These are phyloP conservation scores for Rhorus exstirpatorius DNA, from an alignment of 2,888 invertebrate genomes.

Conservation along the genomic window DNA sequence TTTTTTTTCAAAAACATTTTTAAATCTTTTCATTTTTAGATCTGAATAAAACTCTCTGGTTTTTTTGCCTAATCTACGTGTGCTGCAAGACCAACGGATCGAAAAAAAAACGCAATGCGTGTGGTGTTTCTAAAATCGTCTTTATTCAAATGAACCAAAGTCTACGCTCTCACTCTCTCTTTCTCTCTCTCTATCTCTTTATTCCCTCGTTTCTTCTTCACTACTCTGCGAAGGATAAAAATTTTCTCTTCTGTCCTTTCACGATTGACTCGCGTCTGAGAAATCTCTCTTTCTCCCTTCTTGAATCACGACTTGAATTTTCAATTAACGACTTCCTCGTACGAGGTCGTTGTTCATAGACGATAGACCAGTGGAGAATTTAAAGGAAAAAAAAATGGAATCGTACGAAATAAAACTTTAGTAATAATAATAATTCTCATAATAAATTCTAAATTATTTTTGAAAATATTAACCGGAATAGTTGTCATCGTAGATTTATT, in stretches of 20 bases:
- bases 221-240: slow-evolving; percentile 12
- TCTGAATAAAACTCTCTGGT: background rate
- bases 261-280: slow-evolving; percentile 62
- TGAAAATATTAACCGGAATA: too few species aligned
- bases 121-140: slow-evolving; percentile 62
- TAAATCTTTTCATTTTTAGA: background rate
- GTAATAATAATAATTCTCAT: too few species aligned
- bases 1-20: background rate
- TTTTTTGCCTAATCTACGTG: background rate
- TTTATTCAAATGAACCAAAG: slow-evolving; percentile 31
- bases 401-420: background rate
- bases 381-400: background rate
- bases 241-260: slow-evolving; percentile 21
- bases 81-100: slow-evolving; percentile 52
- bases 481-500: too few species aligned
- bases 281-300: slow-evolving; percentile 28
- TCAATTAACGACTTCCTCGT: slow-evolving; percentile 67
- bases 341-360: slow-evolving; percentile 58
- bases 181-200: background rate
- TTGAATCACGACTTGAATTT: slow-evolving; percentile 58
- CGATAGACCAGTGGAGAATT: background rate
- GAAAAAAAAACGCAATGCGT: slow-evolving; percentile 50
- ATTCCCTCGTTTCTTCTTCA: background rate
- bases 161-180: slow-evolving; percentile 8
- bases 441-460: too few species aligned